Base-by-base conservation (phyloP, 2,113 vertebrate species). In the Dicrurus megarhynchus region DNA sequence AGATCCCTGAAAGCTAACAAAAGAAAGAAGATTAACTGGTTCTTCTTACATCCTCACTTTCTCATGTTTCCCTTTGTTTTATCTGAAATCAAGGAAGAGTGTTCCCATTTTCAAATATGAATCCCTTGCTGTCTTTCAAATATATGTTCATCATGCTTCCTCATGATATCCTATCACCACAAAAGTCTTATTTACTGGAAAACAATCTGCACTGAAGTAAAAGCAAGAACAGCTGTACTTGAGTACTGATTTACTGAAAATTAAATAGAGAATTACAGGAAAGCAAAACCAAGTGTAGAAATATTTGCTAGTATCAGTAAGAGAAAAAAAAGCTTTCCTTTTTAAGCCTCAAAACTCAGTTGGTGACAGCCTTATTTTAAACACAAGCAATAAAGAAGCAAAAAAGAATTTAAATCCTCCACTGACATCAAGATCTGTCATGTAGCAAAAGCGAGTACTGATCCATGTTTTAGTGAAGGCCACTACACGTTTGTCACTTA, bases 401-500 rank as follows among this genome's bases (percentile, higher is more conserved):
- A 74, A 83, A 69, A 55, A 70, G 33, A 86, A 84, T 33, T 71
- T 17, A 90, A 95, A 84, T 57, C 75, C 27, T 68, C 63, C 55
- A 47, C 37, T 78, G 76, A 59, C 89, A 95, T 56, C 42, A 73
- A 37, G 23, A 47, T 24, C 69, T 74, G 50, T 84, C 86, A 67
- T 0, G 7, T 3, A 42, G 68, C 69, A 60, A 77, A 26, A 50
- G 16, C 57, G 27, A 76, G 67, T 46, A 64, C 63, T 26, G 46
- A 84, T 50, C 67, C 79, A 70, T 7, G 21, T 63, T 91, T 77
- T 44, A 59, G 52, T 26, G 49, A 87, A 68, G 52, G 41, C 93
- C 89, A 46, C 64, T 42, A 92, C 10, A 10, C 46, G 52, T 89
- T 86, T 56, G 52, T 67, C 86, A 71, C 83, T 90, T 93, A 90